Base-by-base conservation (phyloP, 2,113 vertebrate species). In the Oryzias woworae region DNA sequence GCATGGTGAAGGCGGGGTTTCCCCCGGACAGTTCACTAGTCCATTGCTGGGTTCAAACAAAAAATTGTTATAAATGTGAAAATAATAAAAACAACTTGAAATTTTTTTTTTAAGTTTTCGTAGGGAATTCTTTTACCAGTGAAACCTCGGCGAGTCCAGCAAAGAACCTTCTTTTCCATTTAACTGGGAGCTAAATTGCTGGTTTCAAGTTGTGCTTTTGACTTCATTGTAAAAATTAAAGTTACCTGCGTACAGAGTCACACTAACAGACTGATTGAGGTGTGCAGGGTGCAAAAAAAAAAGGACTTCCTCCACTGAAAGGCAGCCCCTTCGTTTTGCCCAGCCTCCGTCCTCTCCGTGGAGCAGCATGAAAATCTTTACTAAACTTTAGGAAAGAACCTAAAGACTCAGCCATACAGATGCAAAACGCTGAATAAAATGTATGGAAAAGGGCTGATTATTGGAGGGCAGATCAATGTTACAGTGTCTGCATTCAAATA, bases 291-390 rank as follows among this genome's bases (percentile, higher is more conserved):
- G 5, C 7, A 28, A 28, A 28, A 26, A 26, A 31, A 61, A 73
- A 59, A 60, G 18, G 20, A 44, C 57, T n/a, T 53, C 4, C 2
- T 20, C 7, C 49, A 52, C 52, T 62, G 49, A 75, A 41, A 59
- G 46, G 42, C 56, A 45, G 44, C 50, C 62, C 60, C 51, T 57
- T 18, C 51, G 63, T 62, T 62, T 54, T 73, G 58, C 69, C 47
- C 49, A 65, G 75, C 75, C 68, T 68, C 56, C 62, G 53, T 65
- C 61, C 68, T 74, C 51, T 63, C 67, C 63, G n/a, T 81, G 77
- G 76, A 69, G 71, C 76, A 72, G 71, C 22, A 57, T 43, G 45
- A 62, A 85, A 91, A 85, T 80, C 85, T 81, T 45, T 62, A 67
- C 63, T 87, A 84, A 85, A 77, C 69, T 85, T 58, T 2, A 5